Evolutionary conservation across 2,888 invertebrate species (phyloP).

Genomic region (Nomada ruficornis): DNA sequence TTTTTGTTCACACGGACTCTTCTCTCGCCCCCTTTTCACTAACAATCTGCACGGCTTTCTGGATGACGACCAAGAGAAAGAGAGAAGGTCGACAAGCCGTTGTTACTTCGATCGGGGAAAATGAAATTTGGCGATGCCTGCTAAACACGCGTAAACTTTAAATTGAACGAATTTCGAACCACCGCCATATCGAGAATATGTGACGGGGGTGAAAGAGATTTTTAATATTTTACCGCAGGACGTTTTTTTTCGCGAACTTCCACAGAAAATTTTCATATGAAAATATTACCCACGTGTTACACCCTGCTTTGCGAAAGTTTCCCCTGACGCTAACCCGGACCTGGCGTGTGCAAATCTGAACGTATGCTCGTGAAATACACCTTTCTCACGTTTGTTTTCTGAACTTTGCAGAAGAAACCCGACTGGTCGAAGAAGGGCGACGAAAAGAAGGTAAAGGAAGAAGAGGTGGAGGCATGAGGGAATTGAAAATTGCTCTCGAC

Average conservation of each 20-base stretch:
- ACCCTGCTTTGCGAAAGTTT: constrained; percentile 63
- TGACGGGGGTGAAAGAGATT: background rate
- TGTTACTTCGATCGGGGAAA: background rate
- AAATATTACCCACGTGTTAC: background rate
- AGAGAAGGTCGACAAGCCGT: constrained; percentile 46
- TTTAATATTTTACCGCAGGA: background rate
- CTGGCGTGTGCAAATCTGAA: constrained; percentile 60
- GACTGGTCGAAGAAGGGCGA: constrained; percentile 98
- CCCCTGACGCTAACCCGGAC: constrained; percentile 56
- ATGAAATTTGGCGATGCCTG: constrained; percentile 23
- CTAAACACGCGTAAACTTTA: constrained; percentile 7
- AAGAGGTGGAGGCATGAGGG: constrained; percentile 93
- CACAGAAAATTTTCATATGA: background rate
- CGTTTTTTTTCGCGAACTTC: background rate
- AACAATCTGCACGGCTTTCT: constrained; percentile 66
- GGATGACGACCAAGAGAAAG: constrained; percentile 17
- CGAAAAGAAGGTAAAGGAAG: constrained; percentile 94
- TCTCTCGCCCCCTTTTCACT: constrained; percentile 48
- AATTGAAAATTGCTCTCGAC: constrained; percentile 38
- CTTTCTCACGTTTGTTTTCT: constrained; percentile 67
- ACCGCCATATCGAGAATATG: background rate
- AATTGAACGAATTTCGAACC: constrained; percentile 6
- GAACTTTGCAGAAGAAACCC: constrained; percentile 93
- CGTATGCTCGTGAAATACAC: background rate
- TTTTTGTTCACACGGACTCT: constrained; percentile 8